Evolutionary conservation across 2,113 vertebrate species (phyloP), one percentile per base, ranked within the genome.

Genomic region (Buteo buteo): DNA sequence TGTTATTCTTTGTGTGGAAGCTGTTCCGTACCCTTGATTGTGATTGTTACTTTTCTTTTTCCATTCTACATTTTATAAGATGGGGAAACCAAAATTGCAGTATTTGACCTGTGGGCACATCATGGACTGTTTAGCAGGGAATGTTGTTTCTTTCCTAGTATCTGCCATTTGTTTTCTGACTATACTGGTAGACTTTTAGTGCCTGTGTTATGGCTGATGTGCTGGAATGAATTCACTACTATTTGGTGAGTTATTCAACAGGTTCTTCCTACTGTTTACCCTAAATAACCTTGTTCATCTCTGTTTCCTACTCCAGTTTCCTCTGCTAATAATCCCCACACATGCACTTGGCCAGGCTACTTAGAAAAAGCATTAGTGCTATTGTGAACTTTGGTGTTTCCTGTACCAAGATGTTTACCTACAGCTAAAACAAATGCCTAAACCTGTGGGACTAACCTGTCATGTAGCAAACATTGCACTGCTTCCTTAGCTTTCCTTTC

Each of bases 251-350:
- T 32, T 89, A 61, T 57, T 90, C 65, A 94, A 29, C 11, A 61
- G 74, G 6, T 14, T 91, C 54, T 93, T 94, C 78, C 78, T 90
- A 16, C 40, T 87, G 36, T 80, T 96, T 94, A 94, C 70, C 89
- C 89, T 69, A 95, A 93, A 93, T 82, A 80, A 89, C 70, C 81
- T 82, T 42, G 36, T 93, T 86, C 66, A 36, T 88, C 86, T 76
- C 70, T 82, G 65, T 93, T 94, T 95, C 88, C 69, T 89, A 64
- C 40, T 86, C 25, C 44, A 14, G 44, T 71, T 92, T 93, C 91
- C 83, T 82, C 69, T 84, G 3, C 69, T 82, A 62, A 62, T 89
- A 90, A 87, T 21, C 40, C 36, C 11, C 52, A 29, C 10, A 18
- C 31, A 22, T 36, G 66, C 20, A 5, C 21, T 78, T 64, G 69